Base-by-base conservation (phyloP, 2,113 vertebrate species). In the Columba livia region DNA sequence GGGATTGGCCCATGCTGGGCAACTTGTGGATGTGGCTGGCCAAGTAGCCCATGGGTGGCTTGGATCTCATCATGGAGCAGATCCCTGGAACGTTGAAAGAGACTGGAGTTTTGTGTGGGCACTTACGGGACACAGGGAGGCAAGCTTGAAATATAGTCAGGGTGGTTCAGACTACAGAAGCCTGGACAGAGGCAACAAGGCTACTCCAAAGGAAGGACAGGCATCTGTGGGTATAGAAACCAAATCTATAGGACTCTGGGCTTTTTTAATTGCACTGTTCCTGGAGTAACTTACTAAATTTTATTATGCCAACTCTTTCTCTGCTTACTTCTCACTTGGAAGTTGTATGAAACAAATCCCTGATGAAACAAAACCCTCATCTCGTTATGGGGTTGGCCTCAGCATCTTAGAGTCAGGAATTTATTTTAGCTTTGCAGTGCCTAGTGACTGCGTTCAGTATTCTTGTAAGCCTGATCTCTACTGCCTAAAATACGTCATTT, bases 351-450 rank as follows among this genome's bases (percentile, higher is more conserved):
- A 89, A 87, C 47, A 93, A 94, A 94, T 89, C 66, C 42, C 83
- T 38, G 9, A 31, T 24, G 20, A n/a, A n/a, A n/a, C n/a, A n/a
- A n/a, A n/a, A n/a, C 44, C 19, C 18, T 18, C 44, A 47, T 47
- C 44, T 47, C 18, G 19, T 26, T 50, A n/a, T 42, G 73, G 79
- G 50, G 94, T n/a, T 94, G 77, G 67, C 65, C 36, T 91, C 87
- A 81, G 82, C 72, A 69, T 69, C 79, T 81, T 89, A 85, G 48
- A 94, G 74, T 87, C 65, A 83, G 66, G 69, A 92, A 94, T 58
- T 88, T 89, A 91, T 90, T 95, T 95, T 95, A 94, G 31, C 65
- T 95, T 42, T 80, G 86, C 88, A 58, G 71, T 79, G 51, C 56
- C 53, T 83, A 72, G 81, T 60, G 79, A 94, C 61, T 88, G 89